Conservation (phyloP, 2,113 vertebrate species). For the Hippocampus barbouri region DNA sequence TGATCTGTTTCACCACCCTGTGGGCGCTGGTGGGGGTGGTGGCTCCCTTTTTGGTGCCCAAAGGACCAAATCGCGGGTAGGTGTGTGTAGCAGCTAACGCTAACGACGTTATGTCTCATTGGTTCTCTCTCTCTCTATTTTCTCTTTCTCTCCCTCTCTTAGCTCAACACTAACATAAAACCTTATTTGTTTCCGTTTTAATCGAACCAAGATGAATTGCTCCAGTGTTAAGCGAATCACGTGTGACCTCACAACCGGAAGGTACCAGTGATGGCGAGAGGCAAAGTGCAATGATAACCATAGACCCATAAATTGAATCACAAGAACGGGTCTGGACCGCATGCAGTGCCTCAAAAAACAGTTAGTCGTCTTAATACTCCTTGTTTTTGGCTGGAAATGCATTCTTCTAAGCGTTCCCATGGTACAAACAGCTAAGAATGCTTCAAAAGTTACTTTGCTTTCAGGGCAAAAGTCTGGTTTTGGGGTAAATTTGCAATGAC, state of each 20-base stretch:
- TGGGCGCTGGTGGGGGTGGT: constrained; percentile 91
- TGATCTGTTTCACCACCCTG: constrained; percentile 92
- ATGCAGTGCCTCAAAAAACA: neutral
- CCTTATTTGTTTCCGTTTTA: neutral
- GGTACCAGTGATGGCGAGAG: neutral
- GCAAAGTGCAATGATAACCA: neutral
- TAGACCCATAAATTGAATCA: neutral
- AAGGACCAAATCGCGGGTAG: constrained; percentile 95
- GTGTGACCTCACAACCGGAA: neutral
- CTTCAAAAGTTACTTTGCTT: neutral
- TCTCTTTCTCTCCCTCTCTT: neutral
- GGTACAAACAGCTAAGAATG: neutral
- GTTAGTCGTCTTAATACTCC: too few species aligned
- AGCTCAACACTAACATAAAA: neutral
- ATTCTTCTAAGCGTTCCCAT: too few species aligned
- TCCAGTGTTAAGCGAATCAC: neutral
- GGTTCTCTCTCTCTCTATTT: neutral
- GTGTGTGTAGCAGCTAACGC: constrained; percentile 15
- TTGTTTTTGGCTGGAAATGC: too few species aligned
- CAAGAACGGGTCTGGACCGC: neutral
- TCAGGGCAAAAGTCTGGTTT: too few species aligned
- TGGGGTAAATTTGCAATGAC: too few species aligned
- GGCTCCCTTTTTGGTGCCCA: constrained; percentile 94
- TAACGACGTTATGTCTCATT: neutral
- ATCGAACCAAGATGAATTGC: neutral